phyloP scores from a whole-genome alignment of 1,140 invertebrate species.

The Gonatopus flavifemur region DNA sequence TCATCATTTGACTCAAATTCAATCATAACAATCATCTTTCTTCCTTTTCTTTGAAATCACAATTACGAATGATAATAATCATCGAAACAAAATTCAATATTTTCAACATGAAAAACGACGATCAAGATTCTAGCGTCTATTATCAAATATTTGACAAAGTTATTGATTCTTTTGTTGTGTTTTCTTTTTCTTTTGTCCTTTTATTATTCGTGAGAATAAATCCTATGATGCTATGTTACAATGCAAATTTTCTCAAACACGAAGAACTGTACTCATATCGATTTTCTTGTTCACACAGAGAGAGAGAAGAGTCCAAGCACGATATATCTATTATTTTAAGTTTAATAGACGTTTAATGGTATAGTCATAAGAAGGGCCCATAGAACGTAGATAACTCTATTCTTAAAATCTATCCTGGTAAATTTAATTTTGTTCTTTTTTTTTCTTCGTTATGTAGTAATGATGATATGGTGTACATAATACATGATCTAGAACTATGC shows the following conservation, averaged over 20 bases:
- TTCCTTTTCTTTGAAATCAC: too few relatives aligned
- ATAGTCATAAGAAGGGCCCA: slow-evolving; percentile 32
- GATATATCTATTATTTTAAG: slow-evolving; percentile 24
- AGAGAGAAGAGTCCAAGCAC: slow-evolving; percentile 34
- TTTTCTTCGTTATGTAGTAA: slow-evolving; percentile 34
- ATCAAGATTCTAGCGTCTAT: too few relatives aligned
- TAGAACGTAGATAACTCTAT: slow-evolving; percentile 39
- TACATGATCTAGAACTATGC: slow-evolving; percentile 26
- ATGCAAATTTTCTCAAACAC: slow-evolving; percentile 41
- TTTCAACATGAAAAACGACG: too few relatives aligned
- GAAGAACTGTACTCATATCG: slow-evolving; percentile 22
- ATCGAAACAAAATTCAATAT: too few relatives aligned
- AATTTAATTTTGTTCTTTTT: slow-evolving; percentile 25
- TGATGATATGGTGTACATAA: slow-evolving; percentile 43
- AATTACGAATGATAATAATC: too few relatives aligned
- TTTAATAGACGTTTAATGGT: slow-evolving; percentile 34
- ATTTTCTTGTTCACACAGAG: slow-evolving; percentile 28
- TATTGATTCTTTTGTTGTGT: not conserved
- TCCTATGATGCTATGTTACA: slow-evolving; percentile 46
- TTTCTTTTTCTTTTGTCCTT: slow-evolving; percentile 7
- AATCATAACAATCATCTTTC: too few relatives aligned
- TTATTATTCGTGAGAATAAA: slow-evolving; percentile 21
- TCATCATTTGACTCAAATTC: too few relatives aligned
- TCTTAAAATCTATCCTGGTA: slow-evolving; percentile 29
- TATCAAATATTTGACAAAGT: too few relatives aligned